Evolutionary conservation across 1,140 invertebrate species (phyloP), one percentile per base, ranked within the genome.

Genomic region (Diorhabda elongata): DNA sequence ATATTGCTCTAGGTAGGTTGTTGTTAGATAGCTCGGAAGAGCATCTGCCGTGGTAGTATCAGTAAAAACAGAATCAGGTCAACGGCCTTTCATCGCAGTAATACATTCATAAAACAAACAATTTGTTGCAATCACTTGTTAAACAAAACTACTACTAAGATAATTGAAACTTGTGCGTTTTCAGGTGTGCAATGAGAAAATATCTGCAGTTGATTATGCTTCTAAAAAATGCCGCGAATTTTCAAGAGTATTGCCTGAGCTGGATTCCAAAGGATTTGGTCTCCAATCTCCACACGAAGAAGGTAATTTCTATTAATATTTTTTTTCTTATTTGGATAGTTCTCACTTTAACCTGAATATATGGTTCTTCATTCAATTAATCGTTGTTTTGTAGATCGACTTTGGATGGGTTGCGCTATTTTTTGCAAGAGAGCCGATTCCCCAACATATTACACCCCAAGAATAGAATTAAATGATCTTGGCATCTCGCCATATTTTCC

Each of bases 361-460:
- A 52, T 52, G 2, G 47, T 9, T 9, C 47, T 5, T 52, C 47
- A 52, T 52, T 52, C 47, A 52, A 52, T 52, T 6, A 4, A 52
- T 4, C 66, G 4, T 41, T 56, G 3, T 62, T 67, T 81, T 81
- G 58, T 70, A 85, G 88, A 81, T 61, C 85, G 87, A 44, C 84
- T 87, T 69, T 92, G 90, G 91, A 90, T 91, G 85, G 87, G 87
- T 0, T 93, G 91, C 75, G 87, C 91, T 5, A 86, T 93, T 70
- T 93, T 91, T 79, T 93, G 91, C 75, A 82, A 85, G 60, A 84
- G 88, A 8, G 84, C 83, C 58, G 86, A 87, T 71, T 87, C 85
- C 42, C 86, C 85, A 2, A 85, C 86, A 2, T 93, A 86, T 81
- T 92, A 92, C 77, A 88, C 91, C 2, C 90, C 91, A 2, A 82